phyloP scores from a whole-genome alignment of 1,140 invertebrate species.

The Psilanteris sp. region DNA sequence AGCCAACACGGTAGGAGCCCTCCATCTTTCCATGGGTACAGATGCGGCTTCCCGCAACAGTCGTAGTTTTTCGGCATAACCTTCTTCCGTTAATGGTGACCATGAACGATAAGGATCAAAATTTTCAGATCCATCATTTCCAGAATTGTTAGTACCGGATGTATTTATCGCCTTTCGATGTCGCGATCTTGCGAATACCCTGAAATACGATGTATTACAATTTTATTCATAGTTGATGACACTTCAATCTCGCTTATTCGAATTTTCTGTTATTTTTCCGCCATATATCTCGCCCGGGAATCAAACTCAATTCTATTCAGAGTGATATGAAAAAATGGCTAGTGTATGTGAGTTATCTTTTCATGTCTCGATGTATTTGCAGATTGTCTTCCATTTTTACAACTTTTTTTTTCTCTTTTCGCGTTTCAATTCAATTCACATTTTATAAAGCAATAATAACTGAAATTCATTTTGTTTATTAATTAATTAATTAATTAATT shows the following conservation, averaged over 20 bases:
- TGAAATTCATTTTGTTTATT: slow-evolving; percentile 24
- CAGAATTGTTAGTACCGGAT: slow-evolving; percentile 73
- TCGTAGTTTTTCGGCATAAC: slow-evolving; percentile 89
- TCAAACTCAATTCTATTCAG: slow-evolving; percentile 4
- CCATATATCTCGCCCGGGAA: slow-evolving; percentile 1
- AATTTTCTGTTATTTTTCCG: slow-evolving; percentile 3
- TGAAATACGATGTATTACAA: slow-evolving; percentile 28
- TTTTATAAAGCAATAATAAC: slow-evolving; percentile 31
- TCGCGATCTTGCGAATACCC: slow-evolving; percentile 91
- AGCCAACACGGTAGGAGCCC: slow-evolving; percentile 93
- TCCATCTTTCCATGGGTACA: slow-evolving; percentile 94
- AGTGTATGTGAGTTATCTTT: slow-evolving; percentile 29
- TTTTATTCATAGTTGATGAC: slow-evolving; percentile 21
- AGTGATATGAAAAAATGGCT: slow-evolving; percentile 22
- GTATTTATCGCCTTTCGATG: slow-evolving; percentile 85
- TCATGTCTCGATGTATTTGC: slow-evolving; percentile 29
- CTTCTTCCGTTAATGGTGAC: slow-evolving; percentile 91
- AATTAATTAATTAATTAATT: slow-evolving; percentile 26
- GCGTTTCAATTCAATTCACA: slow-evolving; percentile 38
- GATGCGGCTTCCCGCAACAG: slow-evolving; percentile 91
- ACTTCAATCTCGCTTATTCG: background rate
- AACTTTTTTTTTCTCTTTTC: slow-evolving; percentile 1
- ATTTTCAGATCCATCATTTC: slow-evolving; percentile 74
- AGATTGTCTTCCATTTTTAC: slow-evolving; percentile 27
- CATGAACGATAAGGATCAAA: slow-evolving; percentile 81